phyloP scores from a whole-genome alignment of 2,888 invertebrate genomes.

The Pachycephus smyrnensis region DNA sequence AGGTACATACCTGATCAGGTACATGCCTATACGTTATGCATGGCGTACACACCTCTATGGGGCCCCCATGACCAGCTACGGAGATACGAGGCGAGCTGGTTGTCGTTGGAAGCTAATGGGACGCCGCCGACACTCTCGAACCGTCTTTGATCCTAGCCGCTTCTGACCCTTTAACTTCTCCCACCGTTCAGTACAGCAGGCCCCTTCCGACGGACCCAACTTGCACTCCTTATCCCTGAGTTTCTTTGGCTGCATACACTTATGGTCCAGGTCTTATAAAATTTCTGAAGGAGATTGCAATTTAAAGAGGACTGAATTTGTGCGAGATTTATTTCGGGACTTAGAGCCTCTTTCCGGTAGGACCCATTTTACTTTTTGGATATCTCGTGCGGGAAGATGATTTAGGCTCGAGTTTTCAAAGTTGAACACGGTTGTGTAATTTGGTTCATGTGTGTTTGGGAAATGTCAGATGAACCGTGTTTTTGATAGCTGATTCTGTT shows the following conservation, averaged over 20 bases:
- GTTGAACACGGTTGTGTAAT: not conserved
- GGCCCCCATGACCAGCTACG: constrained; percentile 6
- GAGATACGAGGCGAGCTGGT: constrained; percentile 51
- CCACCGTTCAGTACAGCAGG: constrained; percentile 10
- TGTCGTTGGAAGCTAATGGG: constrained; percentile 61
- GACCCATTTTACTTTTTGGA: not conserved
- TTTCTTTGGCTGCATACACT: not conserved
- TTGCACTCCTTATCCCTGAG: not conserved
- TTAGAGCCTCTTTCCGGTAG: not conserved
- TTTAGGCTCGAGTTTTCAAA: not conserved
- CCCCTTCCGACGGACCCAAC: not conserved
- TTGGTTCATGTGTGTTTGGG: not conserved
- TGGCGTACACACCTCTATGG: constrained; percentile 1
- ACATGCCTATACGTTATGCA: constrained; percentile 2
- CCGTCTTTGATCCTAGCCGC: constrained; percentile 61
- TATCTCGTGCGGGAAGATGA: not conserved
- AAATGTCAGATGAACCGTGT: not conserved
- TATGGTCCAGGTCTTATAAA: not conserved
- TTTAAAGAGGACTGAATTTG: not conserved
- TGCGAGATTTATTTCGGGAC: not conserved
- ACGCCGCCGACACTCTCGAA: constrained; percentile 47
- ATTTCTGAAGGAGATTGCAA: not conserved
- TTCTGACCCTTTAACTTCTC: constrained; percentile 50
- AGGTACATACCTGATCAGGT: constrained; percentile 1
- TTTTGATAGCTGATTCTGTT: not conserved